Percentiles rank a stretch among this genome's conserved stretches.
Evolutionary conservation across 2,888 invertebrate genomes (phyloP).

Genomic region (Diadromus collaris): DNA sequence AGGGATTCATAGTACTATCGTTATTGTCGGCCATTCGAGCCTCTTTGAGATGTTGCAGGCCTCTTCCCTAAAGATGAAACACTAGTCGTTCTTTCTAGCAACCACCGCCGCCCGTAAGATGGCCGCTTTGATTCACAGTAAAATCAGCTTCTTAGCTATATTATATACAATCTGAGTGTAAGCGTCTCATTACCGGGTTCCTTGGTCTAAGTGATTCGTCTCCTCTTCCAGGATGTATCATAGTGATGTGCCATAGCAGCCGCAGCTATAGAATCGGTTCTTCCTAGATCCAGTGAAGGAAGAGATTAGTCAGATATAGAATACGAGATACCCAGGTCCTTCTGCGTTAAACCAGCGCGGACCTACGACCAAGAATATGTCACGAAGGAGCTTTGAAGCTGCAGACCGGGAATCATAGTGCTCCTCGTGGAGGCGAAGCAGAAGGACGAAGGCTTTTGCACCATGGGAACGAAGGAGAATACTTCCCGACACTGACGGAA

Average conservation of each 20-base stretch:
- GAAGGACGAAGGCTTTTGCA: slow-evolving; percentile 22
- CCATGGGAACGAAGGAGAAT: slow-evolving; percentile 44
- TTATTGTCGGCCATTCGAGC: neutral
- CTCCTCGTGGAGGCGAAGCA: slow-evolving; percentile 60
- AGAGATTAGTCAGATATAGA: slow-evolving; percentile 50
- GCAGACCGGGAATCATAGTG: slow-evolving; percentile 30
- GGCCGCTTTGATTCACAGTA: too few species aligned
- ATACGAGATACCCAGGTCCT: slow-evolving; percentile 14
- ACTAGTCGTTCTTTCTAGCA: neutral
- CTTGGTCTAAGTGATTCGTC: slow-evolving; percentile 61
- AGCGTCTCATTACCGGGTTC: slow-evolving; percentile 11
- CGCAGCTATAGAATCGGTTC: slow-evolving; percentile 49
- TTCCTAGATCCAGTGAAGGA: slow-evolving; percentile 60
- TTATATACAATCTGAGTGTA: slow-evolving; percentile 29
- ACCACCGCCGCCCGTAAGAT: neutral
- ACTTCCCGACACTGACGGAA: slow-evolving; percentile 67
- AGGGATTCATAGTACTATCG: neutral
- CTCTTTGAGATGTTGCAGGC: neutral
- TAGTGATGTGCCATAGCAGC: too few species aligned
- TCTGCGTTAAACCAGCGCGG: slow-evolving; percentile 19
- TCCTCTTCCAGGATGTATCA: slow-evolving; percentile 1
- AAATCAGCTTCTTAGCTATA: slow-evolving; percentile 16
- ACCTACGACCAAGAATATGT: slow-evolving; percentile 61
- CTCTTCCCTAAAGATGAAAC: neutral
- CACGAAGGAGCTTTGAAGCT: slow-evolving; percentile 72